These are phyloP conservation scores for Aphaenogaster ashmeadi DNA, from an alignment of 1,140 invertebrate genomes.

Conservation along the genomic window DNA sequence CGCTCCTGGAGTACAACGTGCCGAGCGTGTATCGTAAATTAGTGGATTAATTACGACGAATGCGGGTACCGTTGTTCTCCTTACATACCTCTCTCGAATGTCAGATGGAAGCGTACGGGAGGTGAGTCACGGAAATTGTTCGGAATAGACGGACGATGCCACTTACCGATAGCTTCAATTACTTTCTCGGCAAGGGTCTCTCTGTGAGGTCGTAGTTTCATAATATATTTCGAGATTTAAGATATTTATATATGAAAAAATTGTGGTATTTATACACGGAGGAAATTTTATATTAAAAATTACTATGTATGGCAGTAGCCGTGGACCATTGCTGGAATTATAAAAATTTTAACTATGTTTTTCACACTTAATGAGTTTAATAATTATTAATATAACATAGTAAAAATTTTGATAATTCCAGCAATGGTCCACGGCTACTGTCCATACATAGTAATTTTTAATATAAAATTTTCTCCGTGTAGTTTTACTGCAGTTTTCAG, in stretches of 20 bases:
- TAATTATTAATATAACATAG: too few species aligned
- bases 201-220: neutral
- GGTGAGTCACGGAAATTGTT: slow-evolving; percentile 53
- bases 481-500: too few species aligned
- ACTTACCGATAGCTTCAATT: slow-evolving; percentile 52
- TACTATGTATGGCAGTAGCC: too few species aligned
- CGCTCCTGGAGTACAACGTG: slow-evolving; percentile 47
- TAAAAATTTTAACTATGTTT: too few species aligned
- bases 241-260: neutral
- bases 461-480: too few species aligned
- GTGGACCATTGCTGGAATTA: too few species aligned
- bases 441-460: too few species aligned
- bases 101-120: slow-evolving; percentile 42
- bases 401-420: too few species aligned
- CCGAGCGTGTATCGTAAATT: slow-evolving; percentile 61
- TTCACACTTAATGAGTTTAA: too few species aligned
- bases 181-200: neutral
- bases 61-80: slow-evolving; percentile 65
- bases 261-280: too few species aligned
- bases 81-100: slow-evolving; percentile 67
- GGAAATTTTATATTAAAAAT: too few species aligned
- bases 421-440: too few species aligned
- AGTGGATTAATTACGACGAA: slow-evolving; percentile 65
- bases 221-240: neutral
- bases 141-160: slow-evolving; percentile 42